Evolutionary conservation across 2,797 vertebrate species (phyloP).

Genomic region (Poeciliopsis paucimaculata): DNA sequence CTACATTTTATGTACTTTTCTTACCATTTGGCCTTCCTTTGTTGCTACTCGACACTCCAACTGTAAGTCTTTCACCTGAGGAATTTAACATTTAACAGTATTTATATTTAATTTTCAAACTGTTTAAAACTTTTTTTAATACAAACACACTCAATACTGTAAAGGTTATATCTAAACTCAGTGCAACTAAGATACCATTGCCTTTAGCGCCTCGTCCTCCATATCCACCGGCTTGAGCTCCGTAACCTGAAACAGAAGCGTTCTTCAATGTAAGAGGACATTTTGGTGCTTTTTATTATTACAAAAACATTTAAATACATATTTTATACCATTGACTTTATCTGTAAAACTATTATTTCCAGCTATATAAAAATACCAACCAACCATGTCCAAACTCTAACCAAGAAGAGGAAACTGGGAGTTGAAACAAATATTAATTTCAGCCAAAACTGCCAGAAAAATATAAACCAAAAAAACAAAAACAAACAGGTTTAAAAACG

Average conservation of each 20-base stretch:
- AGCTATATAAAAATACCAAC: not conserved
- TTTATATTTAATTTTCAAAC: not conserved
- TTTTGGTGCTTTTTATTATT: not conserved
- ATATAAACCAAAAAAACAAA: not conserved
- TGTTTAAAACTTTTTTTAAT: not conserved
- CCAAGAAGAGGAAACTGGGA: not conserved
- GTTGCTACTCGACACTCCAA: constrained; percentile 26
- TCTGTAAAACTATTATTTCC: not conserved
- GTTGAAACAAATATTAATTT: not conserved
- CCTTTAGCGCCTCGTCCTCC: constrained; percentile 39
- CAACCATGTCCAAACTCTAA: not conserved
- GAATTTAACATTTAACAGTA: not conserved
- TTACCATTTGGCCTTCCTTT: constrained; percentile 51
- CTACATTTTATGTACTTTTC: not conserved
- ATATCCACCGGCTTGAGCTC: constrained; percentile 6
- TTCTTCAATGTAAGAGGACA: not conserved
- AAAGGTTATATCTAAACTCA: not conserved
- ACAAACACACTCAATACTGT: not conserved
- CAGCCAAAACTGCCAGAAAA: not conserved
- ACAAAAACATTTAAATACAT: not conserved
- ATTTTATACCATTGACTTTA: constrained; percentile 40
- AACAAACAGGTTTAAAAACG: not conserved
- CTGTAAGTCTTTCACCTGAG: constrained; percentile 52
- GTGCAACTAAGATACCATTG: constrained; percentile 15
- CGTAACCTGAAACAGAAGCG: not conserved